phyloP scores from a whole-genome alignment of 2,113 vertebrate genomes.

The Campylomormyrus tamandua region DNA sequence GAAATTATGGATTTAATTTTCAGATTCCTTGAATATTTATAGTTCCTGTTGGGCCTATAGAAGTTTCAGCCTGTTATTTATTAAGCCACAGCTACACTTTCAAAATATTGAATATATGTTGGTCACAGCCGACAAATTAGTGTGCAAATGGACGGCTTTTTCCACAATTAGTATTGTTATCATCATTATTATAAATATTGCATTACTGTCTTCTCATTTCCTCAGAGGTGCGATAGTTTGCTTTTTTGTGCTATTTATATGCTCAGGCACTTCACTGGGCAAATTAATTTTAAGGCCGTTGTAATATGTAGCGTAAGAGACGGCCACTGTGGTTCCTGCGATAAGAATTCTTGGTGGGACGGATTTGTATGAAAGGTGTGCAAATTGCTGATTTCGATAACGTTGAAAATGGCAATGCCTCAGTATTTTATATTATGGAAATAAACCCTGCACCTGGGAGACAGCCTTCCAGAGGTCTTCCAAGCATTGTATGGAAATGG shows the following conservation, averaged over 20 bases:
- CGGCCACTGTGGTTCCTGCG: background rate
- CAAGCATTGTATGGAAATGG: background rate
- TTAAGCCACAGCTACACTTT: background rate
- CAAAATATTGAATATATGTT: background rate
- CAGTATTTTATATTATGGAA: background rate
- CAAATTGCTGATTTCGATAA: conserved; percentile 16
- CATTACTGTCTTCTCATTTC: conserved; percentile 8
- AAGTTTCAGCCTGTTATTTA: background rate
- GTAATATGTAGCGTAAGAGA: background rate
- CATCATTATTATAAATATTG: conserved; percentile 1
- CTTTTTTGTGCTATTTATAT: conserved; percentile 3
- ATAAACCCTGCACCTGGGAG: background rate
- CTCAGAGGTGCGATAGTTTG: conserved; percentile 1
- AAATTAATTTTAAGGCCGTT: conserved; percentile 13
- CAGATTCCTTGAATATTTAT: background rate
- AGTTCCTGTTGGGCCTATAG: background rate
- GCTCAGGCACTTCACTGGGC: background rate
- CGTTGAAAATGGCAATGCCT: background rate
- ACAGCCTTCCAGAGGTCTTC: background rate
- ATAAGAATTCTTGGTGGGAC: conserved; percentile 6
- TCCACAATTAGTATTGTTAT: conserved; percentile 6
- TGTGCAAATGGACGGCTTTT: background rate
- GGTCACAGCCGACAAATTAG: background rate
- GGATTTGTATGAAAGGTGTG: conserved; percentile 17
- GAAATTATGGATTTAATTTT: background rate